Evolutionary conservation across 2,113 vertebrate genomes (phyloP), one percentile per base, ranked within the genome.

Genomic region (Atrichornis clamosus): DNA sequence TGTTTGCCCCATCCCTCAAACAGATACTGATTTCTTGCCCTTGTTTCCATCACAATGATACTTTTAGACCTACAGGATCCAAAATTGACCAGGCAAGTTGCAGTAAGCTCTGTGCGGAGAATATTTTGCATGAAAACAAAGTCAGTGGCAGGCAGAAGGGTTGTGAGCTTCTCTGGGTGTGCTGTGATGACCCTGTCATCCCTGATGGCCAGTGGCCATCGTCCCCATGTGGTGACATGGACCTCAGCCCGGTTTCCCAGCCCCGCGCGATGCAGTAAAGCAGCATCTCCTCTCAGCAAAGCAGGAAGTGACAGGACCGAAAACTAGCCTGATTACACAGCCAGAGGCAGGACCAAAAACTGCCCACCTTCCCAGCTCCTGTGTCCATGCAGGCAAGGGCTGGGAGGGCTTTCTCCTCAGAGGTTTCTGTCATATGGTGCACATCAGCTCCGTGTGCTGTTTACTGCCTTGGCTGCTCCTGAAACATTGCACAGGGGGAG

Each of bases 221-320:
- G 22, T 82, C 44, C 56, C 14, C 4, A 2, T 35, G 26, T 20
- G 37, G 26, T 65, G 49, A 47, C 4, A 3, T 24, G 62, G 39
- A 68, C 63, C 13, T 50, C 26, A 49, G 21, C n/a, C 22, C 2
- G 1, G 39, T 77, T 58, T 70, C 37, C 63, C 26, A 2, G 3
- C 63, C 44, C 65, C 1, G 0, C n/a, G 46, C 6, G 8, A 33
- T 50, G 37, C 65, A 70, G 14, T 47, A 41, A 77, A 19, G 6
- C 65, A 85, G 22, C 24, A 35, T 39, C 75, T 53, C 59, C 33
- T 53, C 44, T 39, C 35, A 47, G 77, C 58, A 42, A 26, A 49
- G 39, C 0, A 0, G 39, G 50, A 44, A 53, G 8, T 7, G 23
- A 6, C 28, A 37, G 55, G 15, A 50, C 9, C 9, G n/a, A 27